Base-by-base conservation (phyloP, 2,888 invertebrate genomes). In the Blera fallax region DNA sequence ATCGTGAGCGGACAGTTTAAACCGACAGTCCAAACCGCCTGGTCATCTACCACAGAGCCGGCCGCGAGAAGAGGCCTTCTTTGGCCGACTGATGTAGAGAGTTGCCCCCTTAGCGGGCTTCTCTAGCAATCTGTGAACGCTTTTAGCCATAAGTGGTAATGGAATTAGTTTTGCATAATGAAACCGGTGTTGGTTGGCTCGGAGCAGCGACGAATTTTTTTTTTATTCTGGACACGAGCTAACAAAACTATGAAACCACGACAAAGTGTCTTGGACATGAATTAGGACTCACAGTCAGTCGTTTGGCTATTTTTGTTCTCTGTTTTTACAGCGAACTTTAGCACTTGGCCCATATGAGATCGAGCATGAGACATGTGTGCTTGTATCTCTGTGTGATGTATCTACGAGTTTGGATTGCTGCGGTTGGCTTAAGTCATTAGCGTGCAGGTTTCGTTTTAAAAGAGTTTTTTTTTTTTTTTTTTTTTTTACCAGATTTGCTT, bases 121-220 rank as follows among this genome's bases (percentile, higher is more conserved):
- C n/a, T 0, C 11, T n/a, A 10, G n/a, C 27, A 29, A 48, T 18
- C 60, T 34, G 18, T 56, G 34, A 50, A 48, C 34, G 52, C 43
- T 67, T 60, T 74, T 21, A 54, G 45, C 54, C 69, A 58, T 77
- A 70, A 70, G 77, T 67, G 52, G 77, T 21, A 72, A 72, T 65
- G 70, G 65, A 82, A 82, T 82, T 77, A 82, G 77, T 67, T 82
- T 77, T 82, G 82, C 82, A 82, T 72, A 72, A 72, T 82, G 65
- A 37, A 70, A 67, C 67, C 52, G 67, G 65, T 73, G 73, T 60
- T 60, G 65, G 11, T 14, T 11, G 27, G 34, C 37, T 32, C 32
- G 40, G 11, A 14, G 37, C 14, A 52, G 29, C 45, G 62, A 34
- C 29, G 1, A 4, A 24, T 24, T 24, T 24, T 8, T 5, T 29